These are phyloP conservation scores for Meloidogyne chitwoodi DNA, from an alignment of 1,140 invertebrate species.

Conservation along the genomic window DNA sequence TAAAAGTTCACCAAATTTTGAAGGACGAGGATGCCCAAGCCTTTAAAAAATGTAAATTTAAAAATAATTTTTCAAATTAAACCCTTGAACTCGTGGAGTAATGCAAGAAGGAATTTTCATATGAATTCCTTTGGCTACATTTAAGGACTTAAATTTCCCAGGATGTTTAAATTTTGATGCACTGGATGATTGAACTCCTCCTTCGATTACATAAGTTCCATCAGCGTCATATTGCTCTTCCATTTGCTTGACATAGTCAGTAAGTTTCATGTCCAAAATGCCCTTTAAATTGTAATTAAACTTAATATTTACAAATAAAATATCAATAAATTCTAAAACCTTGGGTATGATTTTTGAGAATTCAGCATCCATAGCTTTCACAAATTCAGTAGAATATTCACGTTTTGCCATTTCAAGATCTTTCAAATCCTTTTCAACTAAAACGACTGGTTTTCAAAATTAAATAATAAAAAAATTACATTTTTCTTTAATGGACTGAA, in stretches of 20 bases:
- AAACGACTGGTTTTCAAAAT: background rate
- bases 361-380: background rate
- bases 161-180: background rate
- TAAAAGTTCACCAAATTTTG: constrained; percentile 4
- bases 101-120: constrained; percentile 4
- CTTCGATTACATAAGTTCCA: background rate
- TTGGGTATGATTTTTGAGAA: constrained; percentile 1
- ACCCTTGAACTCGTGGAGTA: constrained; percentile 11
- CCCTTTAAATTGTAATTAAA: background rate
- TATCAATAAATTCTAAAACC: background rate
- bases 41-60: background rate
- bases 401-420: constrained; percentile 5
- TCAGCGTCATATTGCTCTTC: background rate
- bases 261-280: background rate
- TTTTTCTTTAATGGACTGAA: background rate
- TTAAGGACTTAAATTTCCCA: background rate
- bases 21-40: background rate
- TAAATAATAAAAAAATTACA: background rate
- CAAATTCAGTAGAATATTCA: background rate
- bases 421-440: background rate
- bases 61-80: background rate
- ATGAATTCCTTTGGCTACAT: background rate
- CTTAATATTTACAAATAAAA: background rate
- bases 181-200: background rate
- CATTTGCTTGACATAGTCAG: background rate